These are phyloP conservation scores for Tethya wilhelma DNA, from an alignment of 37 sponge, comb jelly and placozoan species.

Conservation along the genomic window DNA sequence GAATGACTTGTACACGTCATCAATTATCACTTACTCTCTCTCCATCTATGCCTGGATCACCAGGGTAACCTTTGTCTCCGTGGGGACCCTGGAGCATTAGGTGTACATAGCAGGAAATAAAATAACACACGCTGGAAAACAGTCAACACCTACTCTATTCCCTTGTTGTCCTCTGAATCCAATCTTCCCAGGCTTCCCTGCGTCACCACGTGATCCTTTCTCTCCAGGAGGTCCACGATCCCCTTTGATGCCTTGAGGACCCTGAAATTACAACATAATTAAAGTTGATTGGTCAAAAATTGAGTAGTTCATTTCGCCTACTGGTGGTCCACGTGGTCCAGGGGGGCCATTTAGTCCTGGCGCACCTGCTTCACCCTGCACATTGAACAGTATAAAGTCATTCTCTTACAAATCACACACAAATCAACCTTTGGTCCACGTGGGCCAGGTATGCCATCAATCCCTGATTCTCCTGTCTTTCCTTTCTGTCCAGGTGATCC, in stretches of 20 bases:
- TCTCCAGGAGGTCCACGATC: slow-evolving; percentile 35
- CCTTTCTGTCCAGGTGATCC: slow-evolving; percentile 16
- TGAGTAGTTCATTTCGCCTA: neutral
- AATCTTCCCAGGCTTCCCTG: slow-evolving; percentile 10
- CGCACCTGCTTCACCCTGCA: slow-evolving; percentile 15
- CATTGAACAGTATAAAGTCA: too few relatives aligned
- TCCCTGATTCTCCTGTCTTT: slow-evolving; percentile 24
- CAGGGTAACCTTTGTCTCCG: slow-evolving; percentile 1
- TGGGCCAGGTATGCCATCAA: neutral
- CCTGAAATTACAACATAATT: neutral
- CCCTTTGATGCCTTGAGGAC: slow-evolving; percentile 18
- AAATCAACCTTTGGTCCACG: slow-evolving; percentile 18
- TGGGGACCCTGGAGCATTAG: neutral
- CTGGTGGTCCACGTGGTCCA: slow-evolving; percentile 21
- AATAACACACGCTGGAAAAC: neutral
- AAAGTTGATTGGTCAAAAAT: neutral
- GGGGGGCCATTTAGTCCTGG: slow-evolving; percentile 7
- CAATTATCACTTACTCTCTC: neutral
- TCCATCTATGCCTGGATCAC: slow-evolving; percentile 30
- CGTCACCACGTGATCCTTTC: slow-evolving; percentile 3
- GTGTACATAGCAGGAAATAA: neutral
- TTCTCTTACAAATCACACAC: too few relatives aligned
- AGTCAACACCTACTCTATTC: neutral
- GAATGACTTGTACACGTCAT: neutral
- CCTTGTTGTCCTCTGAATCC: slow-evolving; percentile 18